Percentiles rank a stretch among this genome's conserved stretches.
phyloP scores from a whole-genome alignment of 2,113 vertebrate genomes.

The Calcarius ornatus region DNA sequence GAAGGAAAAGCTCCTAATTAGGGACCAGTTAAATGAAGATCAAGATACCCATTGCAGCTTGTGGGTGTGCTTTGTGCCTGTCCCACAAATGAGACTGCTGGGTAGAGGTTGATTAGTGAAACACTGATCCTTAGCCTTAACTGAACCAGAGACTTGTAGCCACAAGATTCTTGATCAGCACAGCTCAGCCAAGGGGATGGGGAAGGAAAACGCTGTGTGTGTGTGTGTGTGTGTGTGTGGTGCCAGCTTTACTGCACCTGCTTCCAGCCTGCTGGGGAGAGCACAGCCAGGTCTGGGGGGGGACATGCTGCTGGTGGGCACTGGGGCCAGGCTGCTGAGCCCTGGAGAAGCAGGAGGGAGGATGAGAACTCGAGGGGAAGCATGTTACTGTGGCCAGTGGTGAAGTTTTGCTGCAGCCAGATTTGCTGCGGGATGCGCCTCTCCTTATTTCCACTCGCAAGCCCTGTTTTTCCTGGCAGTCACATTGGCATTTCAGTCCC shows the following conservation, averaged over 20 bases:
- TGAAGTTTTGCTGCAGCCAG: background rate
- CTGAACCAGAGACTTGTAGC: background rate
- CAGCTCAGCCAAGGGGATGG: background rate
- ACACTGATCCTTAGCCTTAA: background rate
- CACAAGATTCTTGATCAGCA: rapidly evolving
- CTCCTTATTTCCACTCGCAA: background rate
- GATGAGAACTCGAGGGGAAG: background rate
- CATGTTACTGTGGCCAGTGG: background rate
- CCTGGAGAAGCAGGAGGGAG: background rate
- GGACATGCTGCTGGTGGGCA: rapidly evolving
- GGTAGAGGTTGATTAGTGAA: background rate
- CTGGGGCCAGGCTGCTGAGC: background rate
- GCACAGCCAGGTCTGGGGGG: background rate
- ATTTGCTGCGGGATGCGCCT: background rate
- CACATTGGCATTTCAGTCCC: background rate
- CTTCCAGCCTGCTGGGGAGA: background rate
- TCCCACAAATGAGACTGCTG: background rate
- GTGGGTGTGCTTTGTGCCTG: background rate
- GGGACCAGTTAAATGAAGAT: background rate
- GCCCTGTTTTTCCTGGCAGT: slow-evolving; percentile 38
- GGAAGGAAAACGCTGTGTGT: background rate
- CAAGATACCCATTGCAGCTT: background rate
- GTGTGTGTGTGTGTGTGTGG: background rate
- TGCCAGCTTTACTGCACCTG: rapidly evolving
- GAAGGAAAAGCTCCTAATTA: background rate